Conservation (phyloP, 2,113 vertebrate genomes). For the Diphyllodes magnificus region DNA sequence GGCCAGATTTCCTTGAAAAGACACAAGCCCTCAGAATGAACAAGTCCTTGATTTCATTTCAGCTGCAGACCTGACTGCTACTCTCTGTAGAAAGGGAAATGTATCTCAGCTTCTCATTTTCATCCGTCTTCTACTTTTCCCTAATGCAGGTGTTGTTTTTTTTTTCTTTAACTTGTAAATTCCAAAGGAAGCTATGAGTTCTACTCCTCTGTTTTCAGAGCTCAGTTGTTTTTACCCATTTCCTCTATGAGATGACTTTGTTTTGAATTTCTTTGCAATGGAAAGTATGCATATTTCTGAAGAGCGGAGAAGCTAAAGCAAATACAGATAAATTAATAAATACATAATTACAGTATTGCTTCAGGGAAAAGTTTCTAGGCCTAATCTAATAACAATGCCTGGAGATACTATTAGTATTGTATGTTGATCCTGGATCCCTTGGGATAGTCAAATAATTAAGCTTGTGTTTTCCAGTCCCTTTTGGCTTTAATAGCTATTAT, state of each 20-base stretch:
- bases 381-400: slow-evolving; percentile 13
- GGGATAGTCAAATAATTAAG: slow-evolving; percentile 30
- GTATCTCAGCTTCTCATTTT: not conserved
- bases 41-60: not conserved
- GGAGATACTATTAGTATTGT: not conserved
- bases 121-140: not conserved
- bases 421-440: not conserved
- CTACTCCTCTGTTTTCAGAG: not conserved
- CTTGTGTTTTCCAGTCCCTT: slow-evolving; percentile 9
- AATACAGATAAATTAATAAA: slow-evolving; percentile 38
- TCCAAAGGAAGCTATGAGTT: not conserved
- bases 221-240: not conserved
- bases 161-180: not conserved
- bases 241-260: not conserved
- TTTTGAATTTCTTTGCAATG: not conserved
- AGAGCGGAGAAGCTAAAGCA: not conserved
- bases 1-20: not conserved
- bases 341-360: slow-evolving; percentile 12
- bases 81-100: not conserved
- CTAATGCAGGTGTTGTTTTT: not conserved
- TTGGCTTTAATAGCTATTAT: slow-evolving; percentile 14
- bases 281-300: not conserved
- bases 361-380: slow-evolving; percentile 14
- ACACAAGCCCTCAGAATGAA: not conserved
- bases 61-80: not conserved